Base-by-base conservation (phyloP, 2,113 vertebrate genomes). In the Heterocephalus glaber region DNA sequence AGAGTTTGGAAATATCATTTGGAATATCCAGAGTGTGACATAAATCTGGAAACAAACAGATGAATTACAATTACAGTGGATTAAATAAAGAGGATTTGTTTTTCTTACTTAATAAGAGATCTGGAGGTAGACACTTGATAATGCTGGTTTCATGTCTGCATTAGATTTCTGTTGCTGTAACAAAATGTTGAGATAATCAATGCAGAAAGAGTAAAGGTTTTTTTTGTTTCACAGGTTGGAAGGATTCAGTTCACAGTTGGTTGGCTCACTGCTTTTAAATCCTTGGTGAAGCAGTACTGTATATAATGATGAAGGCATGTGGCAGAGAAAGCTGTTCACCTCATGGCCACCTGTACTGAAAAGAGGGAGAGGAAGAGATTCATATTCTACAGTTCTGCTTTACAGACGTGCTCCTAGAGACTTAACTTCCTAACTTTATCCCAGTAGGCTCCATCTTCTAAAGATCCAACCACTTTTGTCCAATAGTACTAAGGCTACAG, bases 1-100 rank as follows among this genome's bases (percentile, higher is more conserved):
- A 52, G 47, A 86, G 33, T 95, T 92, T 96, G 41, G 58, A 82
- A 90, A 92, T 68, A 60, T 22, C 35, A 47, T 70, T 77, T 95
- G 13, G 33, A 95, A 17, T 66, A 66, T 16, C 13, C 86, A 92
- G 22, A 8, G 58, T 86, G 14, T 56, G 38, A 79, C 74, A 52
- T 66, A 61, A 89, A 93, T 65, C 30, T 85, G 38, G 35, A 16
- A 72, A 90, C 54, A 74, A 63, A 77, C 3, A 88, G 35, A 35
- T 94, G 74, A 90, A 81, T 81, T 35, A 70, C 26, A 44, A 92
- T 9, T 63, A 60, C 9, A 74, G 33, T 93, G 52, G 17, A 63
- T 88, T 76, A 82, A 58, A 93, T 82, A 93, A 85, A 47, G 16
- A 26, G 4, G 3, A 35, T 61, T 47, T 60, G 14, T 76, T 65